Conservation (phyloP, 2,797 vertebrate species). For the Ciconia nigra region DNA sequence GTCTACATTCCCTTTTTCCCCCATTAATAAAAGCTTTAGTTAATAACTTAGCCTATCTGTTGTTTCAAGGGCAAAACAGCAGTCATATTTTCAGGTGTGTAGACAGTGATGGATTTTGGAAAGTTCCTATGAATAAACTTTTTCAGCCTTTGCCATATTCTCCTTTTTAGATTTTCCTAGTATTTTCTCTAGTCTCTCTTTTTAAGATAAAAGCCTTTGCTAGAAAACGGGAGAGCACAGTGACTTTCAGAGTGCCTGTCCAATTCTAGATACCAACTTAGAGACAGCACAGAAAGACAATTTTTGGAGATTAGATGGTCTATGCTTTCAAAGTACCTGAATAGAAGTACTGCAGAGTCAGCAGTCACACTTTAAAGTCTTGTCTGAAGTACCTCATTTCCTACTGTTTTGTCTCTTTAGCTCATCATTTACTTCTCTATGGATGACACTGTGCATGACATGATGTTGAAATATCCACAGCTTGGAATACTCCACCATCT, state of each 20-base stretch:
- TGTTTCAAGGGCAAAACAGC: conserved; percentile 12
- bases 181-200: background rate
- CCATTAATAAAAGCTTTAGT: conserved; percentile 17
- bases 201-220: background rate
- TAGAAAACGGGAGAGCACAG: background rate
- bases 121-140: background rate
- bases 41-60: background rate
- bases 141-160: background rate
- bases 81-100: background rate
- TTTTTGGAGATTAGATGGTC: background rate
- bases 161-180: background rate
- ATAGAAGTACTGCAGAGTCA: background rate
- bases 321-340: background rate
- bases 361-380: background rate
- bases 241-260: background rate
- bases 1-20: background rate
- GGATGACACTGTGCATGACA: background rate
- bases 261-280: background rate
- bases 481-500: background rate
- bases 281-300: background rate
- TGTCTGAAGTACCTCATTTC: background rate
- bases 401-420: background rate
- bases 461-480: background rate
- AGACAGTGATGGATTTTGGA: background rate
- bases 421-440: background rate